A percentile compares a stretch with the other conserved stretches of the same genome.
These are phyloP conservation scores for Ceratina calcarata DNA, from an alignment of 1,140 invertebrate species.

Conservation along the genomic window DNA sequence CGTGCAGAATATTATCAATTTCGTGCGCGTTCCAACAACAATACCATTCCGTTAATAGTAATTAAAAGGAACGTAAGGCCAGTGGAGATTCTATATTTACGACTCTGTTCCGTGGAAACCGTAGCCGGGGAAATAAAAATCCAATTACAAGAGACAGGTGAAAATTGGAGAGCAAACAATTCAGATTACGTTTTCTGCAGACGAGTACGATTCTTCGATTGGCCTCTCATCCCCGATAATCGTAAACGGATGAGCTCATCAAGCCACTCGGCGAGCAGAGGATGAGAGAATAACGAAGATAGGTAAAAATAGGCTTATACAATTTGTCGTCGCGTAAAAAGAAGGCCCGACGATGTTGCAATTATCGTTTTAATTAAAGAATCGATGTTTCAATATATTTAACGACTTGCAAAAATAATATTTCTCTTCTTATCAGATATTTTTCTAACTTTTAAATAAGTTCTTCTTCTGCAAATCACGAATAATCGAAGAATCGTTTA, in stretches of 20 bases:
- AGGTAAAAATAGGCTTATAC: neutral
- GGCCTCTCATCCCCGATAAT: neutral
- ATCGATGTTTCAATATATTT: no score
- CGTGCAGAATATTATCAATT: neutral
- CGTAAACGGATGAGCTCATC: slow-evolving; percentile 1
- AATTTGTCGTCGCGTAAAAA: slow-evolving; percentile 4
- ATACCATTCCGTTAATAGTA: neutral
- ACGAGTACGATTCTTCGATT: slow-evolving; percentile 16
- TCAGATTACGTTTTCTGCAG: slow-evolving; percentile 10
- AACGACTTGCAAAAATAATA: no score
- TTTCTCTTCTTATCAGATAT: no score
- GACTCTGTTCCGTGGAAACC: neutral
- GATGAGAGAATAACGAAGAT: neutral
- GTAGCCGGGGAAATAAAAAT: neutral
- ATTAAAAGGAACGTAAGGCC: neutral
- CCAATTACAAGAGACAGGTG: slow-evolving; percentile 18
- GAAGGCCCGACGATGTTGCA: neutral
- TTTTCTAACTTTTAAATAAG: no score
- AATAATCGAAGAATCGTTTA: neutral
- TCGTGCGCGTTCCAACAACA: no score
- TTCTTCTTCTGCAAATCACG: no score
- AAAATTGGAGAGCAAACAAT: slow-evolving; percentile 8
- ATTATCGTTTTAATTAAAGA: slow-evolving; percentile 10
- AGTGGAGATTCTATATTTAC: neutral
- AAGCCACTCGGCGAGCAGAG: neutral